Percentiles rank a stretch among this genome's conserved stretches.
phyloP scores from a whole-genome alignment of 1,140 invertebrate species.

The Samia ricini region DNA sequence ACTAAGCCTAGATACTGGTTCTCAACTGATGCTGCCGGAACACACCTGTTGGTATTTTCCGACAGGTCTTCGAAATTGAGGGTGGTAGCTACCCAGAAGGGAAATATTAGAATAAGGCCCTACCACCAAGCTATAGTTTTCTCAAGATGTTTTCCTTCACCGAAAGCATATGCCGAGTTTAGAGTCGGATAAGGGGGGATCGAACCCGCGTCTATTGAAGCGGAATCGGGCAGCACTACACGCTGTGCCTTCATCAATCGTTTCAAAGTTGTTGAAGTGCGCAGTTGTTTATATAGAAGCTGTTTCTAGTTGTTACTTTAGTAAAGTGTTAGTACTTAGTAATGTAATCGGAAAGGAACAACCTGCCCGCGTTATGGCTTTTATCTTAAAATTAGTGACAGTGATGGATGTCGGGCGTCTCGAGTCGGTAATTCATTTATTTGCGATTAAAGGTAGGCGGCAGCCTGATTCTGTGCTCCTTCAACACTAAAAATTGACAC shows the following conservation, averaged over 20 bases:
- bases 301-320: not conserved
- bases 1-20: too few relatives aligned
- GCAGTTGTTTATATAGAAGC: not conserved
- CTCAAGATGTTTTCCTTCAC: too few relatives aligned
- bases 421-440: constrained; percentile 60
- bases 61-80: too few relatives aligned
- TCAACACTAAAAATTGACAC: constrained; percentile 44
- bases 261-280: not conserved
- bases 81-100: too few relatives aligned
- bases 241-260: not conserved
- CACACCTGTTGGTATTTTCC: too few relatives aligned
- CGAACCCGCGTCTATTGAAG: too few relatives aligned
- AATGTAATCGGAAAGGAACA: constrained; percentile 19
- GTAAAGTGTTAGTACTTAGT: not conserved
- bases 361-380: constrained; percentile 50
- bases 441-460: constrained; percentile 49
- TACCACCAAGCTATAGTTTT: too few relatives aligned
- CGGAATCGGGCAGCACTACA: too few relatives aligned
- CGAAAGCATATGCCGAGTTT: too few relatives aligned
- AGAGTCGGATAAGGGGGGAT: too few relatives aligned
- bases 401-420: constrained; percentile 52
- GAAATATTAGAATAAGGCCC: too few relatives aligned
- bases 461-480: constrained; percentile 29
- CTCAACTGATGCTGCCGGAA: too few relatives aligned
- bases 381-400: constrained; percentile 65